phyloP scores from a whole-genome alignment of 2,888 invertebrate species.

The Thumatha senex region DNA sequence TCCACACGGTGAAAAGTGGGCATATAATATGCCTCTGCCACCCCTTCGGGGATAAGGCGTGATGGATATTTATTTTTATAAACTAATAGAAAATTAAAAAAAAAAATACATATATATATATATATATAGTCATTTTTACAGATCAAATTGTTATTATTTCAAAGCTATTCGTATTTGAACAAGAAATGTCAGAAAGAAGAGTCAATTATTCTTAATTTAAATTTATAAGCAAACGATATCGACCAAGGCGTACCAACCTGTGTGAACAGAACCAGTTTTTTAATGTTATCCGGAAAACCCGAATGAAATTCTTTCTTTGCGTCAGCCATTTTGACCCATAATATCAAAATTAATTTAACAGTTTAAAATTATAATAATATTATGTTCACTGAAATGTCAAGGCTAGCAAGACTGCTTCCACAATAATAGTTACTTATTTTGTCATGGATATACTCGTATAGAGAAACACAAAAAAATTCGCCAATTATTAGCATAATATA shows the following conservation, averaged over 20 bases:
- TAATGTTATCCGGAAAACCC: not conserved
- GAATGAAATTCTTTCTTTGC: slow-evolving; percentile 1
- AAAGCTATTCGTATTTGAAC: too few species aligned
- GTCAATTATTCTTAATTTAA: too few species aligned
- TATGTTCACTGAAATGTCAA: not conserved
- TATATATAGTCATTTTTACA: too few species aligned
- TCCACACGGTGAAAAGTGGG: too few species aligned
- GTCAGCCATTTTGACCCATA: not conserved
- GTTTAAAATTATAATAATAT: not conserved
- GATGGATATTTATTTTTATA: too few species aligned
- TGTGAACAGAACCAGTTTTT: not conserved
- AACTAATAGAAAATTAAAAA: too few species aligned
- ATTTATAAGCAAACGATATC: too few species aligned
- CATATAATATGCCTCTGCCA: too few species aligned
- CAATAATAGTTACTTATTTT: not conserved
- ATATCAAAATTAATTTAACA: not conserved
- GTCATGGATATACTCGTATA: not conserved
- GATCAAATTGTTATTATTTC: too few species aligned
- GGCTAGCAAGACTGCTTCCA: not conserved
- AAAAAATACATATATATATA: too few species aligned
- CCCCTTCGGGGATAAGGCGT: too few species aligned
- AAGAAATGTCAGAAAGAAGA: too few species aligned
- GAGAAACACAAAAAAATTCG: not conserved
- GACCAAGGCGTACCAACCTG: not conserved
- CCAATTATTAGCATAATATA: not conserved